Percentiles rank a stretch among this genome's conserved stretches.
Conservation (phyloP, 1,140 invertebrate species). For the Drosophila navojoa region DNA sequence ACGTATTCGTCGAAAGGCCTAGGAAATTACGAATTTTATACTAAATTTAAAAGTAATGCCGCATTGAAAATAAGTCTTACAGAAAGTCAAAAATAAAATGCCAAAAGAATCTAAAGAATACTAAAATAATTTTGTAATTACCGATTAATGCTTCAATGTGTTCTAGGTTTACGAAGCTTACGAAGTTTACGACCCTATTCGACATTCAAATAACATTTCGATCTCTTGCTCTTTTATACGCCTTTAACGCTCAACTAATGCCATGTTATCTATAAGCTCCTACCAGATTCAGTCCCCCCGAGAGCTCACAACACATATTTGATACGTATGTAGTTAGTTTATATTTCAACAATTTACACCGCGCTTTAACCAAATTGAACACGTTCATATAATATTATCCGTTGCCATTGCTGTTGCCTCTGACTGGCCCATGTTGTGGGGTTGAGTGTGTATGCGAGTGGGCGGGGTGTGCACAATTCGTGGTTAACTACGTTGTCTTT, state of each 20-base stretch:
- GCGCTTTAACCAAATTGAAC: slow-evolving; percentile 75
- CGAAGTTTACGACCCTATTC: not conserved
- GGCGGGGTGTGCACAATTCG: slow-evolving; percentile 22
- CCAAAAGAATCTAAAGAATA: not conserved
- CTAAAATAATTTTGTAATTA: slow-evolving; percentile 1
- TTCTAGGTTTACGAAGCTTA: slow-evolving; percentile 1
- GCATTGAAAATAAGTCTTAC: slow-evolving; percentile 6
- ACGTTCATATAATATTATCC: slow-evolving; percentile 77
- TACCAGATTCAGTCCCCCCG: too few species aligned
- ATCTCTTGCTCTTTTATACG: too few species aligned
- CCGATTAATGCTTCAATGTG: slow-evolving; percentile 10
- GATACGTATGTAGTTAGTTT: slow-evolving; percentile 47
- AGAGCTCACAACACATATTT: slow-evolving; percentile 5
- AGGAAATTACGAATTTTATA: not conserved
- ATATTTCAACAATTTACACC: slow-evolving; percentile 78
- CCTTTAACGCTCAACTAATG: too few species aligned
- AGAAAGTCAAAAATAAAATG: slow-evolving; percentile 8
- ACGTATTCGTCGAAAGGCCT: not conserved
- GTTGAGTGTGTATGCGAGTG: slow-evolving; percentile 23
- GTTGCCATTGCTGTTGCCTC: slow-evolving; percentile 30
- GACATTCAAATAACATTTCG: too few species aligned
- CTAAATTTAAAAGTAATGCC: not conserved
- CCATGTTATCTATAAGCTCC: too few species aligned
- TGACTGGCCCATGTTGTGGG: slow-evolving; percentile 28
- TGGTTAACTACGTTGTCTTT: slow-evolving; percentile 51